Percentiles rank a stretch among this genome's conserved stretches.
Conservation (phyloP, 2,797 vertebrate genomes). For the Peromyscus attwateri region DNA sequence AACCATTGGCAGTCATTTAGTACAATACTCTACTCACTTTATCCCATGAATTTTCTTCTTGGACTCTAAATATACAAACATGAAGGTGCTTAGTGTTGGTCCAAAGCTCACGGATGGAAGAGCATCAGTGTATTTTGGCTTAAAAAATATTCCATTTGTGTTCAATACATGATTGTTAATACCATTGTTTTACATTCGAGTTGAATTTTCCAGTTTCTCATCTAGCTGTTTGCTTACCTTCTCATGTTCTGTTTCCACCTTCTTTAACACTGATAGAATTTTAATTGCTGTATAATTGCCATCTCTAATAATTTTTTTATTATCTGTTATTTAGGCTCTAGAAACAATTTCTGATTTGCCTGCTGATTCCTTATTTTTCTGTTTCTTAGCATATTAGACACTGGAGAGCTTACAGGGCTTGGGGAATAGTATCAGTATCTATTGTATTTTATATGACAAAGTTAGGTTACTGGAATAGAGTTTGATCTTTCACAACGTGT, state of each 20-base stretch:
- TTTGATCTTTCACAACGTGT: neutral
- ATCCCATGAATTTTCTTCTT: neutral
- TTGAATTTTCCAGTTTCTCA: neutral
- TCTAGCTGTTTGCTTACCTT: neutral
- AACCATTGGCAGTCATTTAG: neutral
- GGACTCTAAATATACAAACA: neutral
- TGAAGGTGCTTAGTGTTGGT: neutral
- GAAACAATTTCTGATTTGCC: neutral
- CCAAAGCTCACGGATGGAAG: neutral
- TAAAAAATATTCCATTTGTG: slow-evolving; percentile 8
- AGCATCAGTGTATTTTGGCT: neutral
- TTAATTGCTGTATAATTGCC: slow-evolving; percentile 23
- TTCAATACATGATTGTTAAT: neutral
- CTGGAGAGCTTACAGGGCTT: neutral
- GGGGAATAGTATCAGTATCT: neutral
- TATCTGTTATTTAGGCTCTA: neutral
- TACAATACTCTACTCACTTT: neutral
- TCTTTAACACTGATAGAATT: neutral
- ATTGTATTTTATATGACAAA: neutral
- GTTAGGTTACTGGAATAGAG: neutral
- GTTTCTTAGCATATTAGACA: neutral
- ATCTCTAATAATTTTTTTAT: neutral
- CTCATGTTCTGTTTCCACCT: neutral
- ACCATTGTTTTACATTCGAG: neutral
- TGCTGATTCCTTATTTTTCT: neutral